Evolutionary conservation across 2,888 invertebrate genomes (phyloP).

Genomic region (Platycheirus albimanus): DNA sequence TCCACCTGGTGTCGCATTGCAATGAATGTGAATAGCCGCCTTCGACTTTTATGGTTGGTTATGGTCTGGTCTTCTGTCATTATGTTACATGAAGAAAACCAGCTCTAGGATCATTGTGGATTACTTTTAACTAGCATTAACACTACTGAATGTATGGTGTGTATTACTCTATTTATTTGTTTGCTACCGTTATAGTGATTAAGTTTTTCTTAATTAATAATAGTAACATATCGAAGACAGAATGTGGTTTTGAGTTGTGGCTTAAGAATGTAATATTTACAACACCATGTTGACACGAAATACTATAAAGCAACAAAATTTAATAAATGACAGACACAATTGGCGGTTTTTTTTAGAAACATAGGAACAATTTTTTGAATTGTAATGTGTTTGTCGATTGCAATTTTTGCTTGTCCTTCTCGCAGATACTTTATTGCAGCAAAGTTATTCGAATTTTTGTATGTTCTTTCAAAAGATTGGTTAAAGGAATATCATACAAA

Average conservation of each 20-base stretch:
- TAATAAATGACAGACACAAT: too few species aligned
- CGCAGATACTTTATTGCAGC: too few species aligned
- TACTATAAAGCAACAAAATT: too few species aligned
- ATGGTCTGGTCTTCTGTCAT: conserved; percentile 9
- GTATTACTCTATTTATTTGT: not conserved
- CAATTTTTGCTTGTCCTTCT: too few species aligned
- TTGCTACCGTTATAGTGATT: not conserved
- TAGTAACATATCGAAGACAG: not conserved
- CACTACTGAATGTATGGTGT: not conserved
- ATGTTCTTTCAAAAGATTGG: too few species aligned
- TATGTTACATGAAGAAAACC: not conserved
- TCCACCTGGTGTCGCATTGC: conserved; percentile 8
- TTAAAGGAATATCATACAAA: too few species aligned
- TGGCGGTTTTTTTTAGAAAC: too few species aligned
- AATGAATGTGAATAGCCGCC: conserved; percentile 12
- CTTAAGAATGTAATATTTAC: too few species aligned
- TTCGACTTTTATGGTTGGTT: conserved; percentile 19
- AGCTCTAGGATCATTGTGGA: conserved; percentile 20
- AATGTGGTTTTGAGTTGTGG: not conserved
- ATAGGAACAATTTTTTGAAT: too few species aligned
- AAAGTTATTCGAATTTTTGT: too few species aligned
- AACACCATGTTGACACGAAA: too few species aligned
- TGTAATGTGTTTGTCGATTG: too few species aligned
- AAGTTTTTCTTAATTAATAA: conserved; percentile 14
- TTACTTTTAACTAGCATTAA: not conserved